Conservation (phyloP, 2,888 invertebrate species). For the Eupithecia centaureata region DNA sequence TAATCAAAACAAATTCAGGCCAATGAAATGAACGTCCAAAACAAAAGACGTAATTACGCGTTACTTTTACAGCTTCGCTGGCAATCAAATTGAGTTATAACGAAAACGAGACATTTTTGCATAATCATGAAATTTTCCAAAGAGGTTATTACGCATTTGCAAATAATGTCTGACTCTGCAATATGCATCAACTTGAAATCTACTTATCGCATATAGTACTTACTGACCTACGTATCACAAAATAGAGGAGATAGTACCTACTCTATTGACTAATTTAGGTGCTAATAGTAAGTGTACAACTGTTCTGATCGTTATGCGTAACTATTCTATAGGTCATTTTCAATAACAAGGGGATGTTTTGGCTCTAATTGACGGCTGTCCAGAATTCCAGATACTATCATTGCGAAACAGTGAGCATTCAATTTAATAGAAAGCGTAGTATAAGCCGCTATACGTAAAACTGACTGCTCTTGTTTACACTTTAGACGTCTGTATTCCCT, state of each 20-base stretch:
- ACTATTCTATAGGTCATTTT: constrained; percentile 16
- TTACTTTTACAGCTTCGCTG: constrained; percentile 43
- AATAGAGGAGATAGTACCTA: neutral
- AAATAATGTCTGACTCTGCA: neutral
- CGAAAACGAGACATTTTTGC: constrained; percentile 20
- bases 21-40: constrained; percentile 58
- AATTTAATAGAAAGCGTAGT: constrained; percentile 33
- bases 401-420: constrained; percentile 13
- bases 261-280: too few relatives aligned
- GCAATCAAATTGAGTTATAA: constrained; percentile 27
- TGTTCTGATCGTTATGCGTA: constrained; percentile 1
- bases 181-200: too few relatives aligned
- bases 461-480: constrained; percentile 32
- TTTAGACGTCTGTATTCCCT: constrained; percentile 32
- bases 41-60: constrained; percentile 55
- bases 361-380: constrained; percentile 31
- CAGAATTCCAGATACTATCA: constrained; percentile 27
- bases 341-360: constrained; percentile 24
- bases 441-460: constrained; percentile 28
- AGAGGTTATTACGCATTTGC: neutral
- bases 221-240: too few relatives aligned
- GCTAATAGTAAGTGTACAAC: neutral
- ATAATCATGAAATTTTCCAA: neutral
- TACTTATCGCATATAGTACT: too few relatives aligned
- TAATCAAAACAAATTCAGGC: constrained; percentile 66